Percentiles rank a stretch among this genome's conserved stretches.
Evolutionary conservation across 1,140 invertebrate genomes (phyloP).

Genomic region (Trinorchestia longiramus): DNA sequence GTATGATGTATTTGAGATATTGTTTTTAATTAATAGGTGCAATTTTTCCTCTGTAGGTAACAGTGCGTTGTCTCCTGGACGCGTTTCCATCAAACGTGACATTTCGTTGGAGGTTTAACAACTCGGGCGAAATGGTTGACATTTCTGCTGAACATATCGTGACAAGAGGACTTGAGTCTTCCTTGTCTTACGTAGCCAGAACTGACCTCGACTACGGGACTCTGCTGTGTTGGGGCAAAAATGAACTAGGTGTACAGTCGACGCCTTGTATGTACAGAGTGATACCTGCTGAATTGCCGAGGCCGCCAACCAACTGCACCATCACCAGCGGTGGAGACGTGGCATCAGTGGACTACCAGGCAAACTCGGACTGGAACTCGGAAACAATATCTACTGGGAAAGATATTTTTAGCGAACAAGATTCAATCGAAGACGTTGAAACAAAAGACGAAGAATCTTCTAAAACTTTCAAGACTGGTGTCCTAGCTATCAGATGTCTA

Average conservation of each 20-base stretch:
- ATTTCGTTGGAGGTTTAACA: constrained; percentile 94
- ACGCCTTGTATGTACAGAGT: constrained; percentile 85
- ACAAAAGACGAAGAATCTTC: not conserved
- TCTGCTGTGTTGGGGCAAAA: constrained; percentile 80
- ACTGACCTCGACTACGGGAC: constrained; percentile 69
- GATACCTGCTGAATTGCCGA: constrained; percentile 86
- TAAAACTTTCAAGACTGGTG: not conserved
- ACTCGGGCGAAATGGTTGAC: constrained; percentile 86
- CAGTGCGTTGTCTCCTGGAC: constrained; percentile 89
- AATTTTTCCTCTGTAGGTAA: constrained; percentile 70
- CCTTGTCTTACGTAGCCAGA: constrained; percentile 60
- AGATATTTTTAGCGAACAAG: not conserved
- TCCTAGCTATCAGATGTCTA: not conserved
- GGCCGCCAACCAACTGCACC: constrained; percentile 86
- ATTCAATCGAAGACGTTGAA: not conserved
- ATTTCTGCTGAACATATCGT: constrained; percentile 62
- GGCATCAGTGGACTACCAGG: not conserved
- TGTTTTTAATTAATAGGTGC: too few species aligned
- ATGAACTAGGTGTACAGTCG: constrained; percentile 80
- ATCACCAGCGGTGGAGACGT: constrained; percentile 75
- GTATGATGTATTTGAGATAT: too few species aligned
- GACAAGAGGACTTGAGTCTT: constrained; percentile 61
- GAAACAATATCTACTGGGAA: not conserved
- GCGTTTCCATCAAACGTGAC: constrained; percentile 85
- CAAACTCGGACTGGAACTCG: not conserved